A percentile compares a stretch with the other conserved stretches of the same genome.
Conservation (phyloP, 2,113 vertebrate species). For the human region GRCh38 chr4:174629001-174629500, state of each 20-base stretch:
- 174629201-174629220: neutral
- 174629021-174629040: neutral
- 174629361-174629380: neutral
- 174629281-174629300: neutral
- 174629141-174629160: neutral
- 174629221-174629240: neutral
- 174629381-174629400: neutral
- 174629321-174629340: neutral
- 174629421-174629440: neutral
- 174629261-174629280: neutral
- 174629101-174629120: neutral
- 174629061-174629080: neutral
- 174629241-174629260: neutral
- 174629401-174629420: neutral
- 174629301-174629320: neutral
- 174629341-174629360: neutral
- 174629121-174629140: neutral
- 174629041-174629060: neutral
- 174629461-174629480: neutral
- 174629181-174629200: neutral
- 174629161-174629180: neutral
- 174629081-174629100: neutral
- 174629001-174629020: neutral
- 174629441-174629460: neutral
- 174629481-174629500: neutral